Conservation (phyloP, 2,888 invertebrate species). For the Cyrtodaria siliqua region DNA sequence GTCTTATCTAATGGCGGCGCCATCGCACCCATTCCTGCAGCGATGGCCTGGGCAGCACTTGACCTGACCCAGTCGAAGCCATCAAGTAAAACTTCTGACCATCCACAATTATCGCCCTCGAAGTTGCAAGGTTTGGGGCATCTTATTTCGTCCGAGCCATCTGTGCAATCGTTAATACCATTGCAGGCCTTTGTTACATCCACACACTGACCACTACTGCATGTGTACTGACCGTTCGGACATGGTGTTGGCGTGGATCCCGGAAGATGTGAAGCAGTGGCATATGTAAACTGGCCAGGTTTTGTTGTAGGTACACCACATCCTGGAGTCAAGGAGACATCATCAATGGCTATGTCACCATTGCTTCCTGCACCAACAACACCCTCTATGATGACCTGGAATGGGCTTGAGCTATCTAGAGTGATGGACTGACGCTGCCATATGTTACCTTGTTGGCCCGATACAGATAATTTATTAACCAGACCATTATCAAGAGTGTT, state of each 20-base stretch:
- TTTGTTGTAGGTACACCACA: conserved; percentile 70
- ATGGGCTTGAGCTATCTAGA: conserved; percentile 61
- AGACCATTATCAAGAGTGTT: conserved; percentile 58
- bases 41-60: conserved; percentile 59
- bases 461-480: conserved; percentile 48
- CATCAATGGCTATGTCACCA: conserved; percentile 83
- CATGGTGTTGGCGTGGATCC: conserved; percentile 52
- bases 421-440: conserved; percentile 67
- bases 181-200: conserved; percentile 71
- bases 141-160: conserved; percentile 76
- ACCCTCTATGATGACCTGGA: conserved; percentile 79
- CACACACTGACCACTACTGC: conserved; percentile 73
- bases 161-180: conserved; percentile 78
- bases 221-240: conserved; percentile 71
- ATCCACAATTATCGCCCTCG: conserved; percentile 82
- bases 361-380: conserved; percentile 75
- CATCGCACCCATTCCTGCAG: conserved; percentile 47
- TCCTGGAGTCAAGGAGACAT: conserved; percentile 80
- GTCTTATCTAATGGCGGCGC: conserved; percentile 77
- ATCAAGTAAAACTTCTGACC: conserved; percentile 72
- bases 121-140: conserved; percentile 79
- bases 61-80: conserved; percentile 79
- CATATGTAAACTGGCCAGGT: conserved; percentile 45
- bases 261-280: conserved; percentile 44
- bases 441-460: conserved; percentile 64